Base-by-base conservation (phyloP, 1,140 invertebrate genomes). In the Cydia strobilella region DNA sequence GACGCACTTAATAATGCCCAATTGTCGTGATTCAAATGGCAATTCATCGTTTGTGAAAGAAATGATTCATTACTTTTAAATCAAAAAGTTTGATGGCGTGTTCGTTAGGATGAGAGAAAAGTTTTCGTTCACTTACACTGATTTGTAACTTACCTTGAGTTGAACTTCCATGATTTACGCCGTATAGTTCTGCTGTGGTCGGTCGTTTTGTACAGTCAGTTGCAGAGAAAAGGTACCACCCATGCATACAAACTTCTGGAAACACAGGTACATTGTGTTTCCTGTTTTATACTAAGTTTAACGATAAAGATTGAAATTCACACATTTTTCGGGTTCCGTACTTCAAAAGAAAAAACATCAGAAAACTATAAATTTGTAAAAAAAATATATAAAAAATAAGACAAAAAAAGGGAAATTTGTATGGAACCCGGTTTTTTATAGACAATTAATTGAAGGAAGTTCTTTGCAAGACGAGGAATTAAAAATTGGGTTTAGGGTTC, bases 1-100 rank as follows among this genome's bases (percentile, higher is more conserved):
- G 88, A 90, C 89, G 87, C 87, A 88, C 86, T 90, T 91, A 93
- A 93, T 91, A 91, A 90, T 85, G 88, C 77, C 76, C 84, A 87
- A 91, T 93, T 93, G 90, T 90, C 83, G 88, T 90, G 84, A 91
- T 91, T 93, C 86, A 90, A 91, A 88, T 81, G 82, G 84, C 89
- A 88, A 90, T 90, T 90, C 88, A 90, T 87, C 84, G 86, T 84
- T 86, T 86, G 84, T 89, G 81, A 89, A 89, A 90, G 86, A 88
- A 84, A 85, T 90, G 86, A 91, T 87, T 91, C 89, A 90, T 90
- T 90, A 88, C 81, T 81, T 83, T 86, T 81, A 83, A 82, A 85
- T 85, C 79, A 86, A 83, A 82, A 80, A 81, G 78, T 80, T 81
- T 79, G 76, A 73, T 51, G 39, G 51, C 54, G 72, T 71, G 69